These are phyloP conservation scores for Heterotilapia buettikoferi DNA, from an alignment of 2,113 vertebrate species.

Conservation along the genomic window DNA sequence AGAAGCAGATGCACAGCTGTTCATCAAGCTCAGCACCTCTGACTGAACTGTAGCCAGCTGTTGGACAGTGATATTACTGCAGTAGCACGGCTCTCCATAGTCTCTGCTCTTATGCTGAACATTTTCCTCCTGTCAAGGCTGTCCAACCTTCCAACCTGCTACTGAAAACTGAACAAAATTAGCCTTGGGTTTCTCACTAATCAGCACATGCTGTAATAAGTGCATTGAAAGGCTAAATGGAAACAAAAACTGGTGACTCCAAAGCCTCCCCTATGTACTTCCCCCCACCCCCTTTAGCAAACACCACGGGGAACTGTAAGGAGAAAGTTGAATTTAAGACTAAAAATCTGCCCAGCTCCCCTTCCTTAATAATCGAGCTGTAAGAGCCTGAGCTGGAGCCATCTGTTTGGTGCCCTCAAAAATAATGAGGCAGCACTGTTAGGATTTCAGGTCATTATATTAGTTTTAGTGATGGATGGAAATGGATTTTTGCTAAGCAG, in stretches of 20 bases:
- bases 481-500: conserved; percentile 7
- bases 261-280: not conserved
- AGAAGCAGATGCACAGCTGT: not conserved
- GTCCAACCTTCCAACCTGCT: not conserved
- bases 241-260: not conserved
- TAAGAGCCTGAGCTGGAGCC: not conserved
- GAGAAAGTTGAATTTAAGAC: not conserved
- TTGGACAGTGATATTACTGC: not conserved
- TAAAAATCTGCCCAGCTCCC: not conserved
- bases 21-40: not conserved
- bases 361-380: not conserved
- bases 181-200: not conserved
- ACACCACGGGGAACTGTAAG: not conserved
- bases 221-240: not conserved
- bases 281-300: too few relatives aligned
- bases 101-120: not conserved
- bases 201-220: not conserved
- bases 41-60: not conserved
- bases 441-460: not conserved
- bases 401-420: not conserved
- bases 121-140: not conserved
- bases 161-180: not conserved
- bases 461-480: not conserved
- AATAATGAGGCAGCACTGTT: not conserved
- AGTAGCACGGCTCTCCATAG: not conserved